These are phyloP conservation scores for Hypercompe scribonia DNA, from an alignment of 2,888 invertebrate species.

Conservation along the genomic window DNA sequence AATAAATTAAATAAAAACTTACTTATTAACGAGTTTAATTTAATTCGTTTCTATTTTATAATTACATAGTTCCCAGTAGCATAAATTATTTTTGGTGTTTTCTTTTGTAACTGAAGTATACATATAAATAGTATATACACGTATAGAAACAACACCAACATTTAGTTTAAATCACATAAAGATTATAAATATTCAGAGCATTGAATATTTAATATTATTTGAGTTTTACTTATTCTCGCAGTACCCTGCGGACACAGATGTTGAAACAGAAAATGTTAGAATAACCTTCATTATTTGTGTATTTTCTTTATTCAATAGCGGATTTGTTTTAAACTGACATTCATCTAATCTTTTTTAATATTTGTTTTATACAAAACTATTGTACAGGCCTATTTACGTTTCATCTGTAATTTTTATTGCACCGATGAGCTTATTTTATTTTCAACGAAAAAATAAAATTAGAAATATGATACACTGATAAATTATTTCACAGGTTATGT, in stretches of 20 bases:
- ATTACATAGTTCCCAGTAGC: not conserved
- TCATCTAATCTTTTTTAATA: not conserved
- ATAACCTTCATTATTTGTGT: slow-evolving; percentile 13
- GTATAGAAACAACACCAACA: not conserved
- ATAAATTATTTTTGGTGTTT: no score
- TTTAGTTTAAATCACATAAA: slow-evolving; percentile 5
- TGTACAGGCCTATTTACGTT: no score
- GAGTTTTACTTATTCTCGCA: not conserved
- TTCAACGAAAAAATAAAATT: not conserved
- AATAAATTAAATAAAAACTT: no score
- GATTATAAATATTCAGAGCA: not conserved
- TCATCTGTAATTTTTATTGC: not conserved
- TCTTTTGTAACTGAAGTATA: no score
- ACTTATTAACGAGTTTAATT: not conserved
- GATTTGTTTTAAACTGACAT: not conserved
- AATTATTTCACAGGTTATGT: not conserved
- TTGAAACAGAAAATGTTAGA: slow-evolving; percentile 16
- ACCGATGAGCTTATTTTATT: not conserved
- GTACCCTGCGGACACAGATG: slow-evolving; percentile 18
- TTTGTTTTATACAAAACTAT: not conserved
- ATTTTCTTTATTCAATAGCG: slow-evolving; percentile 4
- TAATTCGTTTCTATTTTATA: not conserved
- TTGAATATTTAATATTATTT: slow-evolving; percentile 7
- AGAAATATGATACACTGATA: not conserved
- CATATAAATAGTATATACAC: not conserved